Conservation (phyloP, 2,888 invertebrate genomes). For the Aspidiotus destructor region DNA sequence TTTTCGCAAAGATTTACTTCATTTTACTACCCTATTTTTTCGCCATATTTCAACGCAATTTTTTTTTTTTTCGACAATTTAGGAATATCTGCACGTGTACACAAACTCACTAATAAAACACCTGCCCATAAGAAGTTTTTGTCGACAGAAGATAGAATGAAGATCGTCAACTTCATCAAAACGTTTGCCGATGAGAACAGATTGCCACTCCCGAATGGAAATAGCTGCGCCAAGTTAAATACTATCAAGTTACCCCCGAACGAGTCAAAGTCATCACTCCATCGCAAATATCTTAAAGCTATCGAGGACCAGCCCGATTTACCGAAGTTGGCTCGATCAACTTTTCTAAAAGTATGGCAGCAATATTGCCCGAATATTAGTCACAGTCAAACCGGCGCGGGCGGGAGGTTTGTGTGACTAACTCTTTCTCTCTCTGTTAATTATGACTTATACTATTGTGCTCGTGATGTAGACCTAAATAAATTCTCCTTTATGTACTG, state of each 20-base stretch:
- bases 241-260: not conserved
- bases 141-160: not conserved
- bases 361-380: not conserved
- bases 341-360: not conserved
- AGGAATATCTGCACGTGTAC: not conserved
- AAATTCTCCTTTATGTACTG: too few relatives aligned
- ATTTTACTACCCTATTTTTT: too few relatives aligned
- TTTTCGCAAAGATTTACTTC: too few relatives aligned
- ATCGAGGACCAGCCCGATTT: not conserved
- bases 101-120: not conserved
- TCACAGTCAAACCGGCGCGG: too few relatives aligned
- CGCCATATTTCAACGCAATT: not conserved
- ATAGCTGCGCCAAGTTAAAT: not conserved
- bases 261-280: not conserved
- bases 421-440: too few relatives aligned
- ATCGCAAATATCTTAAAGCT: not conserved
- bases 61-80: not conserved
- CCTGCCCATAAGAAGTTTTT: not conserved
- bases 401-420: too few relatives aligned
- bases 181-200: not conserved
- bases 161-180: constrained; percentile 2
- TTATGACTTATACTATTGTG: too few relatives aligned
- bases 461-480: too few relatives aligned
- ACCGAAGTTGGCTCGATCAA: not conserved
- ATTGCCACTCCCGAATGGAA: not conserved